phyloP scores from a whole-genome alignment of 1,140 invertebrate species.

The Sycophila sp. region DNA sequence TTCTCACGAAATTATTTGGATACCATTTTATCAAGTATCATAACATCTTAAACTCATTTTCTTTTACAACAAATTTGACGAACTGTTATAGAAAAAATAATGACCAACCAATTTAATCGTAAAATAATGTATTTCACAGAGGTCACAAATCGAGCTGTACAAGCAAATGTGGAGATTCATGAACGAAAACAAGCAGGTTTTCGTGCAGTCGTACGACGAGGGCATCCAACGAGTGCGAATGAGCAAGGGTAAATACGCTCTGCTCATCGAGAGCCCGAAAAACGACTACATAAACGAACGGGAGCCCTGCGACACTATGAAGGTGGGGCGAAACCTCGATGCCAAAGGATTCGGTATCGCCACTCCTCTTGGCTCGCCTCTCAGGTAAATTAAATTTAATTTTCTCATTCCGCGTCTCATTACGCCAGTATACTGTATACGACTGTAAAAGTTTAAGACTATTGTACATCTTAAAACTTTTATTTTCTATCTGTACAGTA shows the following conservation, averaged over 20 bases:
- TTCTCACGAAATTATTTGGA: no score
- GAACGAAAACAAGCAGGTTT: constrained; percentile 84
- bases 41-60: no score
- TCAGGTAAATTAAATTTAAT: constrained; percentile 69
- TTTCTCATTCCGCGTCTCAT: neutral
- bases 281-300: constrained; percentile 95
- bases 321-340: constrained; percentile 91
- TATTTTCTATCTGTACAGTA: no score
- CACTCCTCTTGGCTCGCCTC: constrained; percentile 87
- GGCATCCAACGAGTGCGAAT: constrained; percentile 83
- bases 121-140: constrained; percentile 66
- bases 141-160: constrained; percentile 89
- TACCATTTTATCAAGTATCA: no score
- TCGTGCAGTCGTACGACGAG: constrained; percentile 84
- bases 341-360: constrained; percentile 95
- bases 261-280: constrained; percentile 92
- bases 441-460: no score
- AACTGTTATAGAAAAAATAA: no score
- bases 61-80: no score
- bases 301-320: constrained; percentile 95
- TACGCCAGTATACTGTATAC: no score
- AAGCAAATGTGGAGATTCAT: constrained; percentile 97
- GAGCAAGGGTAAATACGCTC: constrained; percentile 93
- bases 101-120: no score
- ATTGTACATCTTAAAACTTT: no score